Evolutionary conservation across 2,797 vertebrate genomes (phyloP), one percentile per base, ranked within the genome.

Genomic region (Notolabrus celidotus): DNA sequence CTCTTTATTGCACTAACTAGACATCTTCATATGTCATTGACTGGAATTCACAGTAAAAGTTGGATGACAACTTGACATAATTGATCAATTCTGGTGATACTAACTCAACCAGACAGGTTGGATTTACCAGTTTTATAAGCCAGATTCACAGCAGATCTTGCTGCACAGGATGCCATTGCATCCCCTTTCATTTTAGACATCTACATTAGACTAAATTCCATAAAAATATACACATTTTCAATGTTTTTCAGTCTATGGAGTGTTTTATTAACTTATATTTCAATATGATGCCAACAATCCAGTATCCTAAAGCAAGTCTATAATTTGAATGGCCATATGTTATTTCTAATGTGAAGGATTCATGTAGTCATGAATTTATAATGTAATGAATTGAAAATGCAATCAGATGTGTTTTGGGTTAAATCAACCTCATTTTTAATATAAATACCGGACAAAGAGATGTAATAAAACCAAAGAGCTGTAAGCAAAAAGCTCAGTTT

Each of bases 1-100:
- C 36, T 50, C 2, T n/a, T 45, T 17, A 14, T 47, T 43, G 15
- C 56, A 15, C 22, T 43, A 36, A 31, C 31, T 31, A 31, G 29
- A 31, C 29, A 68, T 54, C 3, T 1, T 7, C 17, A 60, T 0
- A 7, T 46, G 15, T 20, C 29, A 65, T 1, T 15, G 1, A 62
- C 38, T 27, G 1, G 54, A 52, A 53, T 22, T 23, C 16, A 67
- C 10, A 36, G 57, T 22, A 27, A 47, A 51, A 10, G 10, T 22
- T 71, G 38, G 42, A 69, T 42, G 25, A 64, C 42, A 53, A 51
- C 45, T 31, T 7, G 29, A 31, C 7, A 31, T 6, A 31, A 27
- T 6, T 27, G 27, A 3, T 27, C 25, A 3, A 27, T 3, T 5
- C 25, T 27, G 25, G 25, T 27, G n/a, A n/a, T n/a, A n/a, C n/a